Base-by-base conservation (phyloP, 23 tunicate species). In the Diplosoma virens region DNA sequence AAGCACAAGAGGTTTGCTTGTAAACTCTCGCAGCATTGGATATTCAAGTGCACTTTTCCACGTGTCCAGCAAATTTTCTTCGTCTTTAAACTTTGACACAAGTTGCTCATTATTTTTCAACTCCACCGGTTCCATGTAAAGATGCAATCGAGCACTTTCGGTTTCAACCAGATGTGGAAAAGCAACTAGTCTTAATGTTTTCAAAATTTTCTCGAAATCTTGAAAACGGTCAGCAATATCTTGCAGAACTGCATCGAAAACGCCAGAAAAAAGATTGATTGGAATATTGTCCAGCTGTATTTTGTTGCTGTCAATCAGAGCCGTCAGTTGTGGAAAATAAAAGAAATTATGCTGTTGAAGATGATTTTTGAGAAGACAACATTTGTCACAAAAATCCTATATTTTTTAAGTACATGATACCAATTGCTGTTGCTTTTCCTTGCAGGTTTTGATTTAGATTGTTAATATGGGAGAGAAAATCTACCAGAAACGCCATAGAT, bases 401-500 rank as follows among this genome's bases (percentile, higher is more conserved):
- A n/a, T n/a, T n/a, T n/a, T n/a, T n/a, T n/a, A n/a, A n/a, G n/a
- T n/a, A n/a, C n/a, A n/a, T n/a, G n/a, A n/a, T n/a, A n/a, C n/a
- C n/a, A n/a, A n/a, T n/a, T n/a, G n/a, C n/a, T 17, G 7, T 74
- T 53, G 25, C 41, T 47, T 74, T 54, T 17, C 32, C 66, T 74
- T 74, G 45, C 27, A 54, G 24, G 45, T 45, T 33, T n/a, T 11
- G 11, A 65, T 3, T n/a, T n/a, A n/a, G n/a, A n/a, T n/a, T n/a
- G n/a, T n/a, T n/a, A n/a, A n/a, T n/a, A n/a, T n/a, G n/a, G 23
- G 82, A 33, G 36, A 77, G 72, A 60, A 77, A 33, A 77, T 59
- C 71, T 32, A 77, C 82, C 56, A 59, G 32, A 77, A 77, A 77
- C 54, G 82, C 82, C 71, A 77, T 71, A 59, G 82, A 77, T 65